These are phyloP conservation scores for Grantiella picta DNA, from an alignment of 2,113 vertebrate genomes.

Conservation along the genomic window DNA sequence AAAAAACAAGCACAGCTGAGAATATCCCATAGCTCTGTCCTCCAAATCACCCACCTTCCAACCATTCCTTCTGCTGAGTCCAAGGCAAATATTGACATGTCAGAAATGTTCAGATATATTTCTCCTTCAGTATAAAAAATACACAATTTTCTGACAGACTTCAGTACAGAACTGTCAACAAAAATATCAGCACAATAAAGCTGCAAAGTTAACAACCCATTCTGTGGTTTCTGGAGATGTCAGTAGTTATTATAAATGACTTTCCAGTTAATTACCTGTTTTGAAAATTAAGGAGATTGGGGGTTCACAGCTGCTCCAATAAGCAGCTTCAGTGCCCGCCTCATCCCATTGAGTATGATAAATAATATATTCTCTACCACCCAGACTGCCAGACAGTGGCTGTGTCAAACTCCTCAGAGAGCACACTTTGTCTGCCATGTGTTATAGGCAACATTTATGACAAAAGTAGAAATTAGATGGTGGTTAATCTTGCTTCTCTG, in stretches of 20 bases:
- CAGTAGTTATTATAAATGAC: conserved; percentile 73
- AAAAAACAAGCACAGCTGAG: background rate
- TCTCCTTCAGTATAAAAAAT: background rate
- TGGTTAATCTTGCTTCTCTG: conserved; percentile 59
- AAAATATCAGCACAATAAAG: conserved; percentile 49
- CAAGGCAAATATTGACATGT: background rate
- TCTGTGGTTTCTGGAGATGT: conserved; percentile 61
- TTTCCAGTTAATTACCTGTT: conserved; percentile 76
- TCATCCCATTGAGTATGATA: conserved; percentile 69
- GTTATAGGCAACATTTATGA: conserved; percentile 62
- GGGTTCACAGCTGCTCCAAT: conserved; percentile 71
- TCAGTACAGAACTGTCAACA: conserved; percentile 40
- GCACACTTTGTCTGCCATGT: conserved; percentile 68
- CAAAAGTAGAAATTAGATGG: conserved; percentile 66
- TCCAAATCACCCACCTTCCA: background rate
- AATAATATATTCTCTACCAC: conserved; percentile 73
- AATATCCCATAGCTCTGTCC: background rate
- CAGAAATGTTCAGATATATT: conserved; percentile 22
- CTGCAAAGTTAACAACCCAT: conserved; percentile 56
- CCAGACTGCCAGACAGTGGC: conserved; percentile 69
- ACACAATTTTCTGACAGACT: background rate
- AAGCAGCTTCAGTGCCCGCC: conserved; percentile 53
- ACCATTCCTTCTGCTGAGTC: background rate
- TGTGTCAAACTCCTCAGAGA: conserved; percentile 66
- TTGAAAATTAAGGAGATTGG: conserved; percentile 72